phyloP scores from a whole-genome alignment of 2,113 vertebrate species.

The Ramphastos sulfuratus region DNA sequence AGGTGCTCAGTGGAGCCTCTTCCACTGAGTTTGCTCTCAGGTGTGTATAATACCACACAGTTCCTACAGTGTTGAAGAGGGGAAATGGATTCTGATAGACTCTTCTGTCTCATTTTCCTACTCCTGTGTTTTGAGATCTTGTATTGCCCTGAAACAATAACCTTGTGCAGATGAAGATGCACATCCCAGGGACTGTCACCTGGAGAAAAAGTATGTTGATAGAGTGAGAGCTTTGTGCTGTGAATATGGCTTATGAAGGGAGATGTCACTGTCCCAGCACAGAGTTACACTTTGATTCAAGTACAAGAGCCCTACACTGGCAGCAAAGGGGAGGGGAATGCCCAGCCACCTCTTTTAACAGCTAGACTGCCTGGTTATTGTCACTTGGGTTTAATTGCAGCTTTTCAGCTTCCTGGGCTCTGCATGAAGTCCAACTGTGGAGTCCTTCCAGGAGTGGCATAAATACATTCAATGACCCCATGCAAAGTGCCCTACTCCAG shows the following conservation, averaged over 20 bases:
- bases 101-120: neutral
- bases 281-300: neutral
- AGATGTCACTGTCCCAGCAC: neutral
- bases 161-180: neutral
- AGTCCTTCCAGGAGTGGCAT: neutral
- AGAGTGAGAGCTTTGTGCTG: neutral
- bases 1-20: neutral
- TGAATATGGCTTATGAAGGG: rapidly evolving
- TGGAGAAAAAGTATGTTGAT: neutral
- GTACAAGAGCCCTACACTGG: rapidly evolving
- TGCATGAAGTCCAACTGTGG: neutral
- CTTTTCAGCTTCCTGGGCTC: neutral
- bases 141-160: neutral
- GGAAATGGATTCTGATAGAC: neutral
- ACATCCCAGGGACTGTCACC: neutral
- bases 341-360: neutral
- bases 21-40: too few relatives aligned
- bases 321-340: neutral
- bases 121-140: neutral
- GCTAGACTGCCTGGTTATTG: neutral
- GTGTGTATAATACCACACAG: too few relatives aligned
- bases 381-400: neutral
- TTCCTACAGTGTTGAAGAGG: neutral
- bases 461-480: rapidly evolving
- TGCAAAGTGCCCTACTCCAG: neutral